Evolutionary conservation across 2,113 vertebrate species (phyloP).

Genomic region (Ptilorrhoa leucosticta): DNA sequence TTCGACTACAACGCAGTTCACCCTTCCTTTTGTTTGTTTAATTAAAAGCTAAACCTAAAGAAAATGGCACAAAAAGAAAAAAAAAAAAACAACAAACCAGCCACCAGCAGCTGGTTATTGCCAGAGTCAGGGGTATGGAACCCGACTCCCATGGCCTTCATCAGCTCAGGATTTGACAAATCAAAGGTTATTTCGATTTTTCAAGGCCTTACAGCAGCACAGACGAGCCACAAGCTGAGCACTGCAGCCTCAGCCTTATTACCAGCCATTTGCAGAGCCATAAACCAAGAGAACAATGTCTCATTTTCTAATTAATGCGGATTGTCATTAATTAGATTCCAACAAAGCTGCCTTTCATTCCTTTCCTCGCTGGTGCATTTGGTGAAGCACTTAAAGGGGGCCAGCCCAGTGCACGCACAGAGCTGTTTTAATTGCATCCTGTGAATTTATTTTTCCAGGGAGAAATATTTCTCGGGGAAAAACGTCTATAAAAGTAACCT

Average conservation of each 20-base stretch:
- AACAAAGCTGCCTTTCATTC: conserved; percentile 70
- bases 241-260: background rate
- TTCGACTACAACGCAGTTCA: background rate
- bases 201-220: background rate
- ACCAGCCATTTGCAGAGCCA: background rate
- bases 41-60: background rate
- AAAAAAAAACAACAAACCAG: background rate
- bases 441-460: conserved; percentile 72
- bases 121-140: background rate
- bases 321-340: conserved; percentile 43
- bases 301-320: conserved; percentile 34
- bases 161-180: background rate
- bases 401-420: conserved; percentile 42
- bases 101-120: background rate
- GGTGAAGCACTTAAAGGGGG: conserved; percentile 66
- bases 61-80: background rate
- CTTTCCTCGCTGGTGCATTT: conserved; percentile 53
- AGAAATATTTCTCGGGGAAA: conserved; percentile 67
- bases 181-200: background rate
- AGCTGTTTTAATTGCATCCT: conserved; percentile 71
- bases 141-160: background rate
- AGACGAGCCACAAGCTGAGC: background rate
- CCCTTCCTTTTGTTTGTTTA: background rate
- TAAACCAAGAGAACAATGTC: background rate
- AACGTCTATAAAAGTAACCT: conserved; percentile 65